Evolutionary conservation across 35 echinoderm and acorn worm species (phyloP), one percentile per base, ranked within the genome.

Genomic region (Hemicentrotus pulcherrimus): DNA sequence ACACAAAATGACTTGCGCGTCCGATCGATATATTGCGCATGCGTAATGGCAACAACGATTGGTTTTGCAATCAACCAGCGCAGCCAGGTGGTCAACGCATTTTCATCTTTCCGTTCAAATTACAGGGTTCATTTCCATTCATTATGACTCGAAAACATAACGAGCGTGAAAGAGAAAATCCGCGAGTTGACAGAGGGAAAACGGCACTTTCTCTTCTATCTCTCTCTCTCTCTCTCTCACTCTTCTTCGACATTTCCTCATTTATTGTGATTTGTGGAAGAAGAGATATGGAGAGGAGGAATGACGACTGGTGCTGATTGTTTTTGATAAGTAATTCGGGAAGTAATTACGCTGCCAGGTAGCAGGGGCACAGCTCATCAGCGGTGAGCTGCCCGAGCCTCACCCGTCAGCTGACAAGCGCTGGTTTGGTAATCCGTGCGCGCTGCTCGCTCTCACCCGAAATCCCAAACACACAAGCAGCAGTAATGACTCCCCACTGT

Each of bases 291-390:
- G 46, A 30, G 65, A 78, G 15, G 50, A 78, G 65, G 65, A 78
- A 22, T 78, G 28, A 78, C 45, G 32, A 33, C 32, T 30, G 31
- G 32, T 30, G 88, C 88, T 32, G 88, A 90, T 90, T 90, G 88
- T 90, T 90, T 90, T 90, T 90, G 88, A 90, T 90, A 45, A 90
- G 32, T 47, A 47, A 90, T 90, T 90, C 46, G 88, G 32, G 88
- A 78, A 78, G 65, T 78, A 78, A 78, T 78, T 78, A 78, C 65
- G 24, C 19, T 28, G 65, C 65, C 28, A 78, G 65, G 65, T 78
- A 78, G 24, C 65, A 28, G 22, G 50, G 15, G 65, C 65, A 28
- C 65, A 22, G 65, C 65, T 78, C 65, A 28, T 30, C 65, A 78
- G 65, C 65, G 65, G 28, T 78, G 65, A 78, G 65, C 65, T 28